Base-by-base conservation (phyloP, 2,888 invertebrate species). In the Erannis defoliaria region DNA sequence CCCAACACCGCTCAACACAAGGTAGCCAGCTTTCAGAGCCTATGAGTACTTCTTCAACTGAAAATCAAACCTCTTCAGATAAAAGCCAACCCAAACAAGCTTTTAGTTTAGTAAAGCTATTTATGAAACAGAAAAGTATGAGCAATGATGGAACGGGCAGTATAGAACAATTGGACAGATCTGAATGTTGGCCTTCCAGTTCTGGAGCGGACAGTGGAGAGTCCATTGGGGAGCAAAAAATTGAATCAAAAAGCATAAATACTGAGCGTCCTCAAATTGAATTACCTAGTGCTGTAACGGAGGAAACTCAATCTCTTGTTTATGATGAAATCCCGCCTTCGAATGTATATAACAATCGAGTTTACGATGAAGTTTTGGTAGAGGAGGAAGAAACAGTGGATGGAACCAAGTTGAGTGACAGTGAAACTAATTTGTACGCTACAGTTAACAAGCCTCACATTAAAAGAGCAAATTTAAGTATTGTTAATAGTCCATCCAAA, bases 61-160 rank as follows among this genome's bases (percentile, higher is more conserved):
- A 93, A 67, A 92, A 93, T 74, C 93, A 90, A 72, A 84, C 89
- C 18, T 88, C 91, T 48, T 86, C 90, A 29, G 93, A 93, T 48
- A 93, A 91, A 83, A 93, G 89, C 73, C 92, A 90, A 86, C 94
- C 95, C 72, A 95, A 96, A 67, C 95, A 97, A 84, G 56, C 62
- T n/a, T 62, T 62, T 38, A 97, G 96, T 86, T 94, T 98, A 78
- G 97, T 98, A 42, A 97, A 97, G 85, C 93, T 97, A 69, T 98
- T 97, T 81, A 97, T 98, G 94, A 97, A 97, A 85, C 97, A 97
- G 81, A 97, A 97, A 84, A 97, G 97, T 82, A 95, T 95, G 90
- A 96, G 97, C 70, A 95, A 95, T 56, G 97, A 97, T 83, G 95
- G 95, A 59, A 96, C 95, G 73, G 94, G 94, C 73, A 94, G 95